A percentile compares a stretch with the other conserved stretches of the same genome.
These are phyloP conservation scores for Synergus gifuensis DNA, from an alignment of 2,888 invertebrate genomes.

Conservation along the genomic window DNA sequence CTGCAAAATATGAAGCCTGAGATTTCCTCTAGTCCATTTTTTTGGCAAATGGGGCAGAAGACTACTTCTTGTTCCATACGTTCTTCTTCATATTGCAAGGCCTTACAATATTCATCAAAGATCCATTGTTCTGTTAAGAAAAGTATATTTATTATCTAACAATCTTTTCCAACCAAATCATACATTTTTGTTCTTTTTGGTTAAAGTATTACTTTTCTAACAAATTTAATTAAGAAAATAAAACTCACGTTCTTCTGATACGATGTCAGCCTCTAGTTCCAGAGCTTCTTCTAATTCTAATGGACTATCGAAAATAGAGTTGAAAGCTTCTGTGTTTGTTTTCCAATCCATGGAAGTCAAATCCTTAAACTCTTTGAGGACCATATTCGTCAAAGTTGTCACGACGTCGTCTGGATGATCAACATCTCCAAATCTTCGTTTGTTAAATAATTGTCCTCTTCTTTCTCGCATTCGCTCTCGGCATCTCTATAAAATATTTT, in stretches of 20 bases:
- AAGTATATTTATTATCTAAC: not conserved
- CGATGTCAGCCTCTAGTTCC: constrained; percentile 64
- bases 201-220: not conserved
- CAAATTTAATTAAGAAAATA: not conserved
- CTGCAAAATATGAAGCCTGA: constrained; percentile 63
- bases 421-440: constrained; percentile 60
- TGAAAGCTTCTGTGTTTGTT: constrained; percentile 41
- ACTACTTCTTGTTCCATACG: constrained; percentile 65
- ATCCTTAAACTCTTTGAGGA: constrained; percentile 68
- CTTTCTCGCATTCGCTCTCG: constrained; percentile 69
- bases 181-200: not conserved
- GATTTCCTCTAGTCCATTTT: constrained; percentile 59
- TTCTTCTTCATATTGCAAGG: constrained; percentile 70
- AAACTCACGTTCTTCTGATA: constrained; percentile 67
- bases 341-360: constrained; percentile 57
- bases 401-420: constrained; percentile 58
- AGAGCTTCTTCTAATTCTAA: constrained; percentile 65
- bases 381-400: constrained; percentile 65
- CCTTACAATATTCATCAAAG: constrained; percentile 71
- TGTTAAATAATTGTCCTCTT: constrained; percentile 67
- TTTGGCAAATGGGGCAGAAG: constrained; percentile 76
- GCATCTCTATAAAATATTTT: constrained; percentile 64
- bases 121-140: constrained; percentile 70
- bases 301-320: constrained; percentile 46
- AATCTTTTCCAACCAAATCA: not conserved